A percentile compares a stretch with the other conserved stretches of the same genome.
phyloP scores from a whole-genome alignment of 2,113 vertebrate genomes.

The Engystomops pustulosus region DNA sequence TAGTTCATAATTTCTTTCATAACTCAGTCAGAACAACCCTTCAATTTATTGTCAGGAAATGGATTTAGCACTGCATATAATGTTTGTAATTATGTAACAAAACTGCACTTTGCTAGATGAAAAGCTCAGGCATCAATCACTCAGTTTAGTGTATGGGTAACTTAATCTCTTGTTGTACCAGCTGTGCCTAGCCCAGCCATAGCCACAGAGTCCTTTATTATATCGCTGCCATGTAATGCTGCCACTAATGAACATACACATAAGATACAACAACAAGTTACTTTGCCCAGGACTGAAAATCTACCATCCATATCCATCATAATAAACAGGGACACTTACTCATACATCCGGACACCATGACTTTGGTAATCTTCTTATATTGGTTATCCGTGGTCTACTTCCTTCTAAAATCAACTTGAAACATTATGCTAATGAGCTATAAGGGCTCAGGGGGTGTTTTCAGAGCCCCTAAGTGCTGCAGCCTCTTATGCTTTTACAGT shows the following conservation, averaged over 20 bases:
- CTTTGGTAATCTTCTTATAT: no score
- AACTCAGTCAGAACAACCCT: constrained; percentile 75
- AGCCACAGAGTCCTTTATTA: constrained; percentile 42
- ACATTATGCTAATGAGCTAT: no score
- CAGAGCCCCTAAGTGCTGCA: no score
- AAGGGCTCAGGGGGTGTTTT: no score
- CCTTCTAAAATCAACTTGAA: no score
- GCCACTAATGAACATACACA: constrained; percentile 60
- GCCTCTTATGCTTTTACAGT: no score
- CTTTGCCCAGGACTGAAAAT: background rate
- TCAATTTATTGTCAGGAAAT: constrained; percentile 72
- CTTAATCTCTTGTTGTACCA: constrained; percentile 70
- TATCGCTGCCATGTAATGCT: constrained; percentile 48
- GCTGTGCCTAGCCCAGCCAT: constrained; percentile 61
- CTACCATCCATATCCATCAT: no score
- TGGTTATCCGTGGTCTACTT: no score
- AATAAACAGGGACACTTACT: no score
- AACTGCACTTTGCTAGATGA: constrained; percentile 70
- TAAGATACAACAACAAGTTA: constrained; percentile 27
- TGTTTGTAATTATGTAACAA: constrained; percentile 74
- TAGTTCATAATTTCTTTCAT: constrained; percentile 77
- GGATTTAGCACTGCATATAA: constrained; percentile 70
- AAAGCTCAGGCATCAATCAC: constrained; percentile 70
- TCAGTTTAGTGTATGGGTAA: constrained; percentile 67
- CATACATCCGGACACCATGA: no score